Percentiles rank a stretch among this genome's conserved stretches.
Conservation (phyloP, 2,113 vertebrate genomes). For the Lethenteron camtschaticum region DNA sequence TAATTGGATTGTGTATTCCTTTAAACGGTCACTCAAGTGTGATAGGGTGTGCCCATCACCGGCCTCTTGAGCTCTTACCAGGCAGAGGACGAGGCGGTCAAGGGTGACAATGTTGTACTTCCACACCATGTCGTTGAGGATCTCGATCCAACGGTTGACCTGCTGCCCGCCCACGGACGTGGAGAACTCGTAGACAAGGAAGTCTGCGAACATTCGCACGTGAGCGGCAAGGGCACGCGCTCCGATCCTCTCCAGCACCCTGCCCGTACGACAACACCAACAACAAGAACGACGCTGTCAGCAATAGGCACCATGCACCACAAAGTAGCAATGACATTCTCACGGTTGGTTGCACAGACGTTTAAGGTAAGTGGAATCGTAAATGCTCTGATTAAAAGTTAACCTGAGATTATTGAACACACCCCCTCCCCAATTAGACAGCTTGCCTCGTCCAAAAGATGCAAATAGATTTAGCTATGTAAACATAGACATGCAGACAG, state of each 20-base stretch:
- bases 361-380: too few relatives aligned
- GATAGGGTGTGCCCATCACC: too few relatives aligned
- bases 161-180: conserved; percentile 91
- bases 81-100: conserved; percentile 74
- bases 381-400: too few relatives aligned
- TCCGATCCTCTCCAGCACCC: conserved; percentile 80
- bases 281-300: neutral
- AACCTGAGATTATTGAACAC: too few relatives aligned
- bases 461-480: too few relatives aligned
- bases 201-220: conserved; percentile 87
- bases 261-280: conserved; percentile 15
- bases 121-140: conserved; percentile 99
- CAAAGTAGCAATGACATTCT: neutral
- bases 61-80: conserved; percentile 34
- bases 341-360: neutral
- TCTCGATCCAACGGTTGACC: conserved; percentile 96
- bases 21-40: too few relatives aligned
- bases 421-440: too few relatives aligned
- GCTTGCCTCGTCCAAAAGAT: too few relatives aligned
- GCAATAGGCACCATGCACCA: neutral
- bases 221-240: conserved; percentile 83
- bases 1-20: too few relatives aligned
- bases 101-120: conserved; percentile 97
- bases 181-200: conserved; percentile 91
- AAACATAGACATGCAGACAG: too few relatives aligned